Conservation (phyloP, 2,888 invertebrate genomes). For the Argyresthia goedartella region DNA sequence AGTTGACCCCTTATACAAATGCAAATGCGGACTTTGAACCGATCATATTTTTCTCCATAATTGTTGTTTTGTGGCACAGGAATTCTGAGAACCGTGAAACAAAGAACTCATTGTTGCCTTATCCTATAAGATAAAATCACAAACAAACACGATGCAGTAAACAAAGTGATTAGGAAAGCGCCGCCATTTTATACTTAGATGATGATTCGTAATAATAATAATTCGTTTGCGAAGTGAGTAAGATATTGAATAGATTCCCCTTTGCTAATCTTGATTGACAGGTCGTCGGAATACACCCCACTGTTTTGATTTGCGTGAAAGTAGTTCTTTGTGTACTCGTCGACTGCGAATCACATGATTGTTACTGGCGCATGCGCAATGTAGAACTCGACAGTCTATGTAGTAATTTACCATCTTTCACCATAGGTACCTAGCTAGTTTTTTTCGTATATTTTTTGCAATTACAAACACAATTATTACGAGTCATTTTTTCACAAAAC, state of each 20-base stretch:
- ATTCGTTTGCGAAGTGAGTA: background rate
- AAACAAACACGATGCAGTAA: conserved; percentile 16
- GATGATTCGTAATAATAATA: too few relatives aligned
- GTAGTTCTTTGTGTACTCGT: conserved; percentile 4
- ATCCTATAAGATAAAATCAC: too few relatives aligned
- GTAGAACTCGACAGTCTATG: too few relatives aligned
- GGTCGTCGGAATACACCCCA: conserved; percentile 18
- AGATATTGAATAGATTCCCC: conserved; percentile 24
- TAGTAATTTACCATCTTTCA: too few relatives aligned
- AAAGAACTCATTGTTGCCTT: background rate
- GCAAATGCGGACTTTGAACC: too few relatives aligned
- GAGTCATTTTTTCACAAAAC: too few relatives aligned
- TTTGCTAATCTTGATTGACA: conserved; percentile 39
- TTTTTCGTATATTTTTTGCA: too few relatives aligned
- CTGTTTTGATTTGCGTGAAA: conserved; percentile 12
- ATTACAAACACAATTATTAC: too few relatives aligned
- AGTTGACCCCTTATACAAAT: too few relatives aligned
- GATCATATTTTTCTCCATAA: too few relatives aligned
- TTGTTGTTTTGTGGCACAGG: too few relatives aligned
- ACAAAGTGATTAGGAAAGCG: conserved; percentile 30
- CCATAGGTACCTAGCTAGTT: too few relatives aligned
- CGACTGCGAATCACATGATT: background rate
- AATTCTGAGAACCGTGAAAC: background rate
- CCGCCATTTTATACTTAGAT: background rate
- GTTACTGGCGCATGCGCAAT: background rate